Evolutionary conservation across 2,113 vertebrate species (phyloP).

Genomic region (Prunella fulvescens): DNA sequence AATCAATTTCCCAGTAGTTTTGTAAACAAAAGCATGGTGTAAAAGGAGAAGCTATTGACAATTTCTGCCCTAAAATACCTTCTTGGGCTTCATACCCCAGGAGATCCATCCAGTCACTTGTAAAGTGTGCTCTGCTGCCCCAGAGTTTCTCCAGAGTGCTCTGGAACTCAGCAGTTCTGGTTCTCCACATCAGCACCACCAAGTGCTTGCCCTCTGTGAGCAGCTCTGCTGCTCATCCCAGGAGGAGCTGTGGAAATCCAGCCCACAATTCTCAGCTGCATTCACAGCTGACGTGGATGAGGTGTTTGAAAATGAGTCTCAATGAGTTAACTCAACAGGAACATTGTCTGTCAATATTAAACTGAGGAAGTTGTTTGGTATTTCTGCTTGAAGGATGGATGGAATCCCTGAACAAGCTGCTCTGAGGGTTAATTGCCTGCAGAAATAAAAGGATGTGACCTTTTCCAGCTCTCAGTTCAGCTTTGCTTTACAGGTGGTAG

Average conservation of each 20-base stretch:
- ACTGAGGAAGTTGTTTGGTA: not conserved
- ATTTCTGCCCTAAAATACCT: not conserved
- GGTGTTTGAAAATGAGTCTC: not conserved
- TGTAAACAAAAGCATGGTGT: not conserved
- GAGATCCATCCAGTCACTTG: not conserved
- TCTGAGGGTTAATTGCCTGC: not conserved
- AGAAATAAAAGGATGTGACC: not conserved
- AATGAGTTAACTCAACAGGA: not conserved
- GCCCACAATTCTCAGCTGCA: not conserved
- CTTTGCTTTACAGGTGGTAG: not conserved
- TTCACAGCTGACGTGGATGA: not conserved
- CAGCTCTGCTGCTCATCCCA: not conserved
- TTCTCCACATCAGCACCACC: not conserved
- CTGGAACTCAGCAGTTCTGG: not conserved
- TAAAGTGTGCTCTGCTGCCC: not conserved
- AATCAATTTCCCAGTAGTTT: not conserved
- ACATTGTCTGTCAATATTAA: not conserved
- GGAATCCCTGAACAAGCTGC: not conserved
- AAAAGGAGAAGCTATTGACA: not conserved
- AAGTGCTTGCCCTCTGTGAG: not conserved
- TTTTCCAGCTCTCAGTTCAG: not conserved
- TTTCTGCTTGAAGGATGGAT: not conserved
- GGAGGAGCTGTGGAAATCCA: not conserved
- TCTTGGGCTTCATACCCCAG: not conserved
- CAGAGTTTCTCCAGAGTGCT: not conserved